phyloP scores from a whole-genome alignment of 1,140 invertebrate genomes.

The honey bee (Apis mellifera) region DNA sequence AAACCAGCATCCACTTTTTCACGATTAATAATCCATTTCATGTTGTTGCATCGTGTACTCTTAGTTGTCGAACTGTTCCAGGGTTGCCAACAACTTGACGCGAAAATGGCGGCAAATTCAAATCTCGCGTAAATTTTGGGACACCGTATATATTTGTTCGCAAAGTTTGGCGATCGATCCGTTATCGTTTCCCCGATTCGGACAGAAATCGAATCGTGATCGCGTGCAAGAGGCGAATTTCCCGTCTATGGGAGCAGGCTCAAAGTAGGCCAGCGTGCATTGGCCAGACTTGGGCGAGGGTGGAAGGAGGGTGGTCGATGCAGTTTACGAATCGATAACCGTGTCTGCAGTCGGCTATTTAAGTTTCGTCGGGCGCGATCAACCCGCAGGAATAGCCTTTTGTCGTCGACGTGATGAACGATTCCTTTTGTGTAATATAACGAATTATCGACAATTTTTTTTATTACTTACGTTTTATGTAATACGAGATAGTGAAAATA shows the following conservation, averaged over 20 bases:
- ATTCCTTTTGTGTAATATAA: too few species aligned
- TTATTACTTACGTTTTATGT: too few species aligned
- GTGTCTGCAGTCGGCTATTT: slow-evolving; percentile 50
- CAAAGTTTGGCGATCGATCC: slow-evolving; percentile 15
- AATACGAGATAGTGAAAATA: too few species aligned
- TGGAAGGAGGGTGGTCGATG: slow-evolving; percentile 57
- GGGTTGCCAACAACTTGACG: too few species aligned
- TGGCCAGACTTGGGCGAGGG: slow-evolving; percentile 49
- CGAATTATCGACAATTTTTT: too few species aligned
- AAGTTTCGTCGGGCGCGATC: slow-evolving; percentile 35
- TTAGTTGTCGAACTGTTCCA: too few species aligned
- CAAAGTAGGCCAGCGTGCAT: slow-evolving; percentile 70
- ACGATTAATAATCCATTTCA: too few species aligned
- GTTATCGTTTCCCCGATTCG: neutral
- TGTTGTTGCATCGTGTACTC: too few species aligned
- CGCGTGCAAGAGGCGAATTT: neutral
- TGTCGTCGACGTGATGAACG: too few species aligned
- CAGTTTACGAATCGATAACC: slow-evolving; percentile 71
- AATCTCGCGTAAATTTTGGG: too few species aligned
- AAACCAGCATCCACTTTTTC: too few species aligned
- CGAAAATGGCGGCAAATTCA: too few species aligned
- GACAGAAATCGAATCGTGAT: neutral
- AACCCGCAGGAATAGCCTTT: slow-evolving; percentile 1
- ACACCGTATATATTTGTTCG: neutral
- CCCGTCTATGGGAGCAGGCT: slow-evolving; percentile 14